Evolutionary conservation across 2,888 invertebrate species (phyloP).

Genomic region (Myopa testacea): DNA sequence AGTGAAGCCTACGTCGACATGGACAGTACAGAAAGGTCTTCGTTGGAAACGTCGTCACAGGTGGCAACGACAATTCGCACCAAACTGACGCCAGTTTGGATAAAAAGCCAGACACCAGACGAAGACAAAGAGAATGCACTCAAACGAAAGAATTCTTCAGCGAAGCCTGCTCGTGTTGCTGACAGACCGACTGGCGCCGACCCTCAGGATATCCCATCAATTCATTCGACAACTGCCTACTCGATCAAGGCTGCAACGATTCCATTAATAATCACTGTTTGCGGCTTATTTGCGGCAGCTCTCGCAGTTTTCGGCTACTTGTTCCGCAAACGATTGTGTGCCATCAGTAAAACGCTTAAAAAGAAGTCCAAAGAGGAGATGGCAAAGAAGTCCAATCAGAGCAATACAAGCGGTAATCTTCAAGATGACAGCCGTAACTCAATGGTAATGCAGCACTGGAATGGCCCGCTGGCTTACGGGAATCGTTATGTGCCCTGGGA

Average conservation of each 20-base stretch:
- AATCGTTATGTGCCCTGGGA: constrained; percentile 90
- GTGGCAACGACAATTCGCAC: constrained; percentile 55
- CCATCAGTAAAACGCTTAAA: constrained; percentile 72
- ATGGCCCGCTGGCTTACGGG: constrained; percentile 81
- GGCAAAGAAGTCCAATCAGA: constrained; percentile 72
- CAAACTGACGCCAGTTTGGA: constrained; percentile 59
- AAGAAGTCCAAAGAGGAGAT: constrained; percentile 78
- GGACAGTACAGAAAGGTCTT: background rate
- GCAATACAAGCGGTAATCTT: constrained; percentile 62
- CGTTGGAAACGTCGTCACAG: constrained; percentile 35
- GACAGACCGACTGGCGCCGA: constrained; percentile 3
- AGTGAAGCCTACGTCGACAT: constrained; percentile 44
- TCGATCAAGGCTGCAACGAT: constrained; percentile 74
- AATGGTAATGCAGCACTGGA: constrained; percentile 82
- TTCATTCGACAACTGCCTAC: constrained; percentile 40
- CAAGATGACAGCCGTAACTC: constrained; percentile 67
- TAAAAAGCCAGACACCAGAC: constrained; percentile 16
- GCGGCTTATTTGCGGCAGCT: constrained; percentile 77
- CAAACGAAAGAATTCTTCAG: constrained; percentile 37
- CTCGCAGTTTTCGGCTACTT: constrained; percentile 75
- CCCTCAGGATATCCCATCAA: constrained; percentile 1
- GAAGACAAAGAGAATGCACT: constrained; percentile 36
- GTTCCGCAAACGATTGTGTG: constrained; percentile 78
- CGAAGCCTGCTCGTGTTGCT: constrained; percentile 22
- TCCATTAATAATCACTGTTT: constrained; percentile 76